Evolutionary conservation across 2,113 vertebrate genomes (phyloP).

Genomic region (Illadopsis cleaveri): DNA sequence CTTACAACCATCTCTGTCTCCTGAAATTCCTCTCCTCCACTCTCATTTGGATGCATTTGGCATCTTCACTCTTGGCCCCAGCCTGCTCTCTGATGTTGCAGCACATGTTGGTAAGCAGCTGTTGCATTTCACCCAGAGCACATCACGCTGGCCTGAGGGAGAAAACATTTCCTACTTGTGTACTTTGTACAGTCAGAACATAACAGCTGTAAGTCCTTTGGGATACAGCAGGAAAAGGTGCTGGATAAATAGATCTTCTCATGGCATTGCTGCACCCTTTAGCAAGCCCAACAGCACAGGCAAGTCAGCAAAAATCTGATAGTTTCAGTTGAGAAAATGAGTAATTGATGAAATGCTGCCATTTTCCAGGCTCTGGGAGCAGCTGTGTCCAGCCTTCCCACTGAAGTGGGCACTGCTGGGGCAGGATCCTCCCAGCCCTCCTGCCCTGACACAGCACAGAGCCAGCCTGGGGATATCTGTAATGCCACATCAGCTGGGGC

Average conservation of each 20-base stretch:
- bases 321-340: not conserved
- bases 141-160: not conserved
- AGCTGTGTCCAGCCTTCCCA: not conserved
- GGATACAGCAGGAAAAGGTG: not conserved
- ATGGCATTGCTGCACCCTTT: not conserved
- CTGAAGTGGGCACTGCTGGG: not conserved
- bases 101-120: constrained; percentile 25
- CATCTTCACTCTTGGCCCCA: not conserved
- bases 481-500: not conserved
- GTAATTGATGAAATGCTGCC: not conserved
- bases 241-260: not conserved
- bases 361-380: not conserved
- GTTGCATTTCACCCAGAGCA: constrained; percentile 8
- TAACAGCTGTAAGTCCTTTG: not conserved
- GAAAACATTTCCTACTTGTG: constrained; percentile 22
- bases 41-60: not conserved
- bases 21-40: not conserved
- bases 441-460: not conserved
- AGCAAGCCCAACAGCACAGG: not conserved
- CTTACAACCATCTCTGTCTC: not conserved
- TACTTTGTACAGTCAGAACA: not conserved
- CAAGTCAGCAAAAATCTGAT: not conserved
- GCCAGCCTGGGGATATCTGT: not conserved
- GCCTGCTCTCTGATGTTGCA: not conserved
- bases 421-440: not conserved